phyloP scores from a whole-genome alignment of 1,140 invertebrate species.

The Brachionus koreanus region DNA sequence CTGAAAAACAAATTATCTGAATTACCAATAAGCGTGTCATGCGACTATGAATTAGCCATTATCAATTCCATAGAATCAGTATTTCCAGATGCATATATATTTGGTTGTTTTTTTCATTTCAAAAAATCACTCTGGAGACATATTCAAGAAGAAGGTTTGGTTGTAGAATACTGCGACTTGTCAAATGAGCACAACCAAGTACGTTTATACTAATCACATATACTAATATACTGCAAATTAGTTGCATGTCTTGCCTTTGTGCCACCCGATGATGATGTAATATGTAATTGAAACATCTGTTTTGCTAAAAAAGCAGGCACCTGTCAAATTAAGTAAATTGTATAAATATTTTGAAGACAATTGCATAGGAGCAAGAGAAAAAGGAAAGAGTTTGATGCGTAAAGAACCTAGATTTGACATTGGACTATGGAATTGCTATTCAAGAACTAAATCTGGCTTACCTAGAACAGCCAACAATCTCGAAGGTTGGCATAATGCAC shows the following conservation, averaged over 20 bases:
- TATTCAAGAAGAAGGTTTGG: not conserved
- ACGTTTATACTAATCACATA: no score
- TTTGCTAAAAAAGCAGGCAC: not conserved
- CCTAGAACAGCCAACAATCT: no score
- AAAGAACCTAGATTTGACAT: no score
- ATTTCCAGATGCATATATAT: not conserved
- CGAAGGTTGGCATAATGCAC: no score
- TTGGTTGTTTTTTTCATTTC: slow-evolving; percentile 30
- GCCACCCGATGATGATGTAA: not conserved
- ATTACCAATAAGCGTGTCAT: not conserved
- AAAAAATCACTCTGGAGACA: slow-evolving; percentile 7
- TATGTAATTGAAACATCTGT: not conserved
- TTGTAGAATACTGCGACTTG: slow-evolving; percentile 8
- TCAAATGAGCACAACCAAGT: not conserved
- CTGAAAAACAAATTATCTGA: not conserved
- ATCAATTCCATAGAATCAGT: not conserved
- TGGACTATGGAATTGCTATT: not conserved
- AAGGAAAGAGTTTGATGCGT: no score
- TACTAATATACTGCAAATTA: not conserved
- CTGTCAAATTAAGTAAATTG: no score
- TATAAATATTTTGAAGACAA: no score
- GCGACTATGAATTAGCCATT: not conserved
- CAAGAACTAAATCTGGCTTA: not conserved
- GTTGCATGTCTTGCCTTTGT: not conserved
- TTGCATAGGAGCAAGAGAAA: no score